Conservation (phyloP, 2,113 vertebrate genomes). For the Aspidoscelis tigris region DNA sequence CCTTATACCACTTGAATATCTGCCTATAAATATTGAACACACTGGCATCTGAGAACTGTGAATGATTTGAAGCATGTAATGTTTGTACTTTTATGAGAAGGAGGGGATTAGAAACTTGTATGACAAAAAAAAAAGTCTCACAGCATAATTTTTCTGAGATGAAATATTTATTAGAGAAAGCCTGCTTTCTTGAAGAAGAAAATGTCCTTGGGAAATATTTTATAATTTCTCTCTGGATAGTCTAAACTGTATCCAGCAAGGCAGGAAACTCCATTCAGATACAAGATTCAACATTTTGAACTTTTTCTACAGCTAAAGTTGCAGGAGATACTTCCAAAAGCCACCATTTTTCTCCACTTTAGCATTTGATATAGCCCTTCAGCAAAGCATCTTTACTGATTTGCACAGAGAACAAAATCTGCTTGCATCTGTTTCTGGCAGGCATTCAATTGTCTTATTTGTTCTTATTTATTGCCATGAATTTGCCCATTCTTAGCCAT, state of each 20-base stretch:
- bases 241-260: background rate
- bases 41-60: background rate
- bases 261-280: background rate
- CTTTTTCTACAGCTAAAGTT: background rate
- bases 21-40: background rate
- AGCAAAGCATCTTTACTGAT: background rate
- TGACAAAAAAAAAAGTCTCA: background rate
- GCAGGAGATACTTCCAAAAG: background rate
- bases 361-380: background rate
- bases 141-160: constrained; percentile 5
- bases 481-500: constrained; percentile 18
- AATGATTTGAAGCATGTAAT: background rate
- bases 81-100: background rate
- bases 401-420: background rate
- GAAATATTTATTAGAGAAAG: constrained; percentile 22
- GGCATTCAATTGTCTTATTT: constrained; percentile 8
- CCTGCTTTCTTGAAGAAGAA: background rate
- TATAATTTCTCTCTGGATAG: background rate
- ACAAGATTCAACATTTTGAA: background rate
- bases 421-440: constrained; percentile 15
- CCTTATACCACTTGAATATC: background rate
- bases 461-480: constrained; percentile 19
- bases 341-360: background rate
- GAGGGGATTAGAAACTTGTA: background rate
- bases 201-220: background rate